phyloP scores from a whole-genome alignment of 2,888 invertebrate genomes.

The Cephus spinipes region DNA sequence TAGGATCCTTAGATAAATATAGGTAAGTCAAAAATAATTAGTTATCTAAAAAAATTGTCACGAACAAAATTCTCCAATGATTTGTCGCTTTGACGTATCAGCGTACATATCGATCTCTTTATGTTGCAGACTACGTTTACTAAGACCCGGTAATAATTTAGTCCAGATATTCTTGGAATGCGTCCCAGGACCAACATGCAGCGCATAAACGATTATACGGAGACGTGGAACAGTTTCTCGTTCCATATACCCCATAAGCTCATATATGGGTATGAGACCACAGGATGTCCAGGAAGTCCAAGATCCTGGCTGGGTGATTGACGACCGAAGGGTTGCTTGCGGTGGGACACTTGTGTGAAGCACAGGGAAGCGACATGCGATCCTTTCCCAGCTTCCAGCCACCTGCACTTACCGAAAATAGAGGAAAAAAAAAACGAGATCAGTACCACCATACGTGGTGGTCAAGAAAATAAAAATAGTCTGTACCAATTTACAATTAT shows the following conservation, averaged over 20 bases:
- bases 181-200: slow-evolving; percentile 15
- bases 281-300: slow-evolving; percentile 1
- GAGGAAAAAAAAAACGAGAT: too few relatives aligned
- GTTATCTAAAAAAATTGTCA: too few relatives aligned
- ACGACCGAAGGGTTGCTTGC: slow-evolving; percentile 5
- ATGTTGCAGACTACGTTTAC: too few relatives aligned
- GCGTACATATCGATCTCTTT: too few relatives aligned
- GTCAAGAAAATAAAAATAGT: not conserved
- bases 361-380: not conserved
- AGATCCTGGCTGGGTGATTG: not conserved
- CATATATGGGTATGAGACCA: too few relatives aligned
- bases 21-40: too few relatives aligned
- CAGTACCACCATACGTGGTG: not conserved
- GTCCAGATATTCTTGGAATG: slow-evolving; percentile 18
- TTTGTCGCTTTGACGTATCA: too few relatives aligned
- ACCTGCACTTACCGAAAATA: not conserved
- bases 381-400: not conserved
- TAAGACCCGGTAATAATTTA: slow-evolving; percentile 8
- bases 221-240: slow-evolving; percentile 16
- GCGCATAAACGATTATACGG: slow-evolving; percentile 19
- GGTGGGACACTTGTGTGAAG: not conserved
- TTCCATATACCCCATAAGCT: not conserved
- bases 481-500: not conserved
- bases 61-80: too few relatives aligned
- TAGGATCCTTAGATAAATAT: too few relatives aligned